Evolutionary conservation across 1,140 invertebrate genomes (phyloP), one percentile per base, ranked within the genome.

Genomic region (Scylla paramamosain): DNA sequence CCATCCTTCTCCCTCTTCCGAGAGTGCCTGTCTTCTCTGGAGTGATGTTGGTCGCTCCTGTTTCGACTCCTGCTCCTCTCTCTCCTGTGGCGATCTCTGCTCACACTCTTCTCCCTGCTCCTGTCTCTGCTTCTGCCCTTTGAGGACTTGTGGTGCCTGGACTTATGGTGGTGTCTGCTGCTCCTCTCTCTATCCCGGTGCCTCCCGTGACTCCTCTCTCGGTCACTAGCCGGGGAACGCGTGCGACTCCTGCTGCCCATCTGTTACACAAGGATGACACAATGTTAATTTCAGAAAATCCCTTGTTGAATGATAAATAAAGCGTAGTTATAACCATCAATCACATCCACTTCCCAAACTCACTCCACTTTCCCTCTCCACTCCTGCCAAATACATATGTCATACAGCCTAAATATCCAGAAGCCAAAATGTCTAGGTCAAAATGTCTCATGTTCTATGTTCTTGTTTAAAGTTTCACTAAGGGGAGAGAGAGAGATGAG

Each of bases 1-100:
- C 89, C 92, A 96, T 94, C 92, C 95, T 95, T 31, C 31, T 88
- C 95, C 6, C 95, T 96, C 67, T 96, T 92, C 16, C 67, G 32
- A 10, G 82, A 25, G 31, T 83, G 45, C 28, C 91, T 92, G 39
- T 86, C 82, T 52, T 95, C 89, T 86, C 67, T 89, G 31, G 67
- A 39, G 82, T 14, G 52, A 88, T 32, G 90, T 29, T 28, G 31
- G 20, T 25, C 16, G 32, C 39, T 91, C 89, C 89, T 91, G 12
- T 91, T 12, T 16, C 28, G 48, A 31, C 93, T 94, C 87, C 92
- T 93, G 28, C n/a, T 29, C 46, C 88, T 94, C 29, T 94, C 90
- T 31, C 95, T 91, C 25, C 95, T 91, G 93, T 32, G 77, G 89
- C 93, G 95, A 4, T 31, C 93, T 86, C 95, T 95, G 32, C 94